Evolutionary conservation across 2,888 invertebrate genomes (phyloP).

Genomic region (Drosophila sordidula): DNA sequence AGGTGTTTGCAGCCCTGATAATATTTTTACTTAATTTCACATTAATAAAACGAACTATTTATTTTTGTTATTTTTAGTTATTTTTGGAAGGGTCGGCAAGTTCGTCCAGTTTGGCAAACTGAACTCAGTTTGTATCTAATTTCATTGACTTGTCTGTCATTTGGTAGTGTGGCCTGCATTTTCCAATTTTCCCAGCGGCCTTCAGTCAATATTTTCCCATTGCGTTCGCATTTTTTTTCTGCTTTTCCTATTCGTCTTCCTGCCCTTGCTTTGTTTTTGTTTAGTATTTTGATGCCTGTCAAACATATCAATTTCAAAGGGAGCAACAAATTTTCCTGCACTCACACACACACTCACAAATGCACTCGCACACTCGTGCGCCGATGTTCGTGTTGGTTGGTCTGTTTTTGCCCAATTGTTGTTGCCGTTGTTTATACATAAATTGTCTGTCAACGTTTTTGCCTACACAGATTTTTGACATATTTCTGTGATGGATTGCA

Average conservation of each 20-base stretch:
- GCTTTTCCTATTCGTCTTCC: constrained; percentile 9
- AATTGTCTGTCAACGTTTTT: constrained; percentile 74
- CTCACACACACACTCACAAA: constrained; percentile 11
- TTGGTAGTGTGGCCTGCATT: constrained; percentile 10
- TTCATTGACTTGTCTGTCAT: constrained; percentile 18
- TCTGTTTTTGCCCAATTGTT: constrained; percentile 1
- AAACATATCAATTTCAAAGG: constrained; percentile 77
- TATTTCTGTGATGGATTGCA: constrained; percentile 75
- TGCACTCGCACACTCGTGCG: constrained; percentile 7
- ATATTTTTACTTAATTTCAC: no score
- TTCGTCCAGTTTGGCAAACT: no score
- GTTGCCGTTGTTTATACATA: constrained; percentile 58
- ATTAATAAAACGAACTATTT: no score
- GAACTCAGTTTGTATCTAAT: constrained; percentile 9
- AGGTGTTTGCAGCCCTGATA: no score
- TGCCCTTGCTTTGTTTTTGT: constrained; percentile 40
- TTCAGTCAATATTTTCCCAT: constrained; percentile 30
- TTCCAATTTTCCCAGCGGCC: constrained; percentile 48
- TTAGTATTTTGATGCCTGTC: constrained; percentile 66
- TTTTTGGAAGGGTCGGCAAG: no score
- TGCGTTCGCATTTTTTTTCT: constrained; percentile 10
- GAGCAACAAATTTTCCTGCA: constrained; percentile 10
- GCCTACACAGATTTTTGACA: constrained; percentile 70
- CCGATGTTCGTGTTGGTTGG: constrained; percentile 24
- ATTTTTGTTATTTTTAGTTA: no score